phyloP scores from a whole-genome alignment of 1,140 invertebrate species.

The Varroa destructor region DNA sequence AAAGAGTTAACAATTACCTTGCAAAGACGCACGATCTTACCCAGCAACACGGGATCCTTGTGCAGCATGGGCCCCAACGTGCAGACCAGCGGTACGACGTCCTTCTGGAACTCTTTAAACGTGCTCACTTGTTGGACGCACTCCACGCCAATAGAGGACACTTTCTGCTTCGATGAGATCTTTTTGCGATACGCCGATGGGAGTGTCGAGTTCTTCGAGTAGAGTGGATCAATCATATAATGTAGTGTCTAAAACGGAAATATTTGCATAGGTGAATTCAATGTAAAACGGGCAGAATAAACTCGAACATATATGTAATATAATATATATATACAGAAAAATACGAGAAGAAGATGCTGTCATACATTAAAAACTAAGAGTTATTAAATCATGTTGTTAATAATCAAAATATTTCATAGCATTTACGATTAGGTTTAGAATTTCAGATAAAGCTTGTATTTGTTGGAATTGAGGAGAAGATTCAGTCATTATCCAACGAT shows the following conservation, averaged over 20 bases:
- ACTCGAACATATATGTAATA: no score
- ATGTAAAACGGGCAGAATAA: slow-evolving; percentile 38
- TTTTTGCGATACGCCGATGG: neutral
- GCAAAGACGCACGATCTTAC: slow-evolving; percentile 52
- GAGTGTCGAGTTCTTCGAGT: slow-evolving; percentile 19
- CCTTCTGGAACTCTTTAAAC: slow-evolving; percentile 58
- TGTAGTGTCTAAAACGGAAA: slow-evolving; percentile 50
- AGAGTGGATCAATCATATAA: slow-evolving; percentile 31
- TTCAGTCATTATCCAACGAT: no score
- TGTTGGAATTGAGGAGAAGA: no score
- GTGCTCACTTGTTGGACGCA: slow-evolving; percentile 44
- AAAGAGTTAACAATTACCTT: slow-evolving; percentile 47
- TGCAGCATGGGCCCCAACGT: slow-evolving; percentile 74
- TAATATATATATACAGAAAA: no score
- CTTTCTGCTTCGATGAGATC: slow-evolving; percentile 11
- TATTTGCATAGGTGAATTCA: slow-evolving; percentile 47
- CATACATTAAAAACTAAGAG: no score
- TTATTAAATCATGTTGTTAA: no score
- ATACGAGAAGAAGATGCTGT: no score
- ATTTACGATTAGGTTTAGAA: no score
- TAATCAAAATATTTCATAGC: no score
- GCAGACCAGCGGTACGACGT: slow-evolving; percentile 70
- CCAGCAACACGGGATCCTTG: slow-evolving; percentile 63
- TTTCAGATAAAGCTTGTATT: no score
- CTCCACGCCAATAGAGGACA: neutral